These are phyloP conservation scores for Drosophila tanythrix DNA, from an alignment of 2,888 invertebrate species.

Conservation along the genomic window DNA sequence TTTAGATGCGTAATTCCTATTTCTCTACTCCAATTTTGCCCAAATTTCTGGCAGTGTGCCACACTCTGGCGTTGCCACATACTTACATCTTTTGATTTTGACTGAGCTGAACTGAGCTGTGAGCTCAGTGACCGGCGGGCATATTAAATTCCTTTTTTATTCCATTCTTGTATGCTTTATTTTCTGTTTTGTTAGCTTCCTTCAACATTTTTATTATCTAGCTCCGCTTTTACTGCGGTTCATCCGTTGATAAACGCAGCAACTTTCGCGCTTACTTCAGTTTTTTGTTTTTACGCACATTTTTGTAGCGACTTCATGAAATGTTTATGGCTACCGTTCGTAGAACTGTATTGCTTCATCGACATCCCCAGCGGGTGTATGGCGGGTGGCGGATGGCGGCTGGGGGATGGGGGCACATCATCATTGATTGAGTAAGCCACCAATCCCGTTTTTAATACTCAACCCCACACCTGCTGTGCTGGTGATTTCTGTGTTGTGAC, in stretches of 20 bases:
- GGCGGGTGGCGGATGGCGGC: background rate
- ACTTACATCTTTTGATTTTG: conserved; percentile 5
- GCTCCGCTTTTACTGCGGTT: conserved; percentile 67
- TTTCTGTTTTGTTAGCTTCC: conserved; percentile 7
- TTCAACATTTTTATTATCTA: conserved; percentile 62
- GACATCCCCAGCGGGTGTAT: conserved; percentile 16
- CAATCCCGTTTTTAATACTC: conserved; percentile 13
- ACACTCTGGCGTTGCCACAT: conserved; percentile 19
- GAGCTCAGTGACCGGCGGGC: conserved; percentile 42
- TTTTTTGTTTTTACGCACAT: conserved; percentile 59
- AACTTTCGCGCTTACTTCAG: conserved; percentile 47
- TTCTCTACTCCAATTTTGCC: background rate
- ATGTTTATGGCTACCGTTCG: conserved; percentile 67
- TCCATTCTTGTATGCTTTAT: conserved; percentile 7
- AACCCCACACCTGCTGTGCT: conserved; percentile 2
- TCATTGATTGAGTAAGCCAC: conserved; percentile 49
- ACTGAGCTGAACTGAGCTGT: conserved; percentile 14
- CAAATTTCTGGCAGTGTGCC: background rate
- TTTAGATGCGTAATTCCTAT: fast-evolving
- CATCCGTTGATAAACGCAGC: conserved; percentile 59
- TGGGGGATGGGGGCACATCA: background rate
- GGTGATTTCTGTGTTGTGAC: conserved; percentile 26
- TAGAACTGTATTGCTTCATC: conserved; percentile 51
- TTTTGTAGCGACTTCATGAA: conserved; percentile 69
- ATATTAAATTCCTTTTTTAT: conserved; percentile 57